A percentile compares a stretch with the other conserved stretches of the same genome.
Evolutionary conservation across 2,113 vertebrate species (phyloP).

Genomic region (Phasianus colchicus): DNA sequence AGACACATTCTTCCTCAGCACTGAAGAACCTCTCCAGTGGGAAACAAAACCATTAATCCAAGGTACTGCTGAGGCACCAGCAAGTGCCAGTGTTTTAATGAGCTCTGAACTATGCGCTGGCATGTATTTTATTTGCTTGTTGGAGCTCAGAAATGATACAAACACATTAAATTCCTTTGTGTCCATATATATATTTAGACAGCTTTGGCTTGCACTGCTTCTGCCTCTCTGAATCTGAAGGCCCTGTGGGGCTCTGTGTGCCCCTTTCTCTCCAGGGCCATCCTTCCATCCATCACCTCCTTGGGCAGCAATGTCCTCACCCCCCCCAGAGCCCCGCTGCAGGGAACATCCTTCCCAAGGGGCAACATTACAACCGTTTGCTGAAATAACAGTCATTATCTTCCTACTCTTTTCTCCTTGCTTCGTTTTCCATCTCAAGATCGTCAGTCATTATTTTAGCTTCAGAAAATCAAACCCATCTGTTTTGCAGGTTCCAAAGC

Average conservation of each 20-base stretch:
- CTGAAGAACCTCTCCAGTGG: neutral
- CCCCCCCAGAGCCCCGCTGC: neutral
- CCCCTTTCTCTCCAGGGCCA: neutral
- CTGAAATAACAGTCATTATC: conserved; percentile 45
- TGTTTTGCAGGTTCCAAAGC: conserved; percentile 11
- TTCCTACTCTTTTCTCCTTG: neutral
- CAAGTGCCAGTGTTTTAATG: conserved; percentile 50
- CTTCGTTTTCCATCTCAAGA: conserved; percentile 51
- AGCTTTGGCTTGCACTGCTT: conserved; percentile 40
- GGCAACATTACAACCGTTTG: conserved; percentile 4
- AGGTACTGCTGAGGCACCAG: conserved; percentile 18
- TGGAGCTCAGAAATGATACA: conserved; percentile 63
- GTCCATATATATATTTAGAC: neutral
- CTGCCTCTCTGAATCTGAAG: conserved; percentile 11
- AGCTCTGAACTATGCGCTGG: conserved; percentile 11
- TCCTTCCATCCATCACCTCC: neutral
- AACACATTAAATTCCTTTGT: conserved; percentile 57
- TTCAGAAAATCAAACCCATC: conserved; percentile 51
- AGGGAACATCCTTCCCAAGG: neutral
- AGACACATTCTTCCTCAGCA: neutral
- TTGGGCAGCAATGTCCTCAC: neutral
- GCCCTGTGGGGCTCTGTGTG: neutral
- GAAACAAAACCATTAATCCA: conserved; percentile 42
- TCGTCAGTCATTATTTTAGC: conserved; percentile 62
- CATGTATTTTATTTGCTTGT: conserved; percentile 57